A percentile compares a stretch with the other conserved stretches of the same genome.
phyloP scores from a whole-genome alignment of 2,113 vertebrate genomes.

The Neogale vison region DNA sequence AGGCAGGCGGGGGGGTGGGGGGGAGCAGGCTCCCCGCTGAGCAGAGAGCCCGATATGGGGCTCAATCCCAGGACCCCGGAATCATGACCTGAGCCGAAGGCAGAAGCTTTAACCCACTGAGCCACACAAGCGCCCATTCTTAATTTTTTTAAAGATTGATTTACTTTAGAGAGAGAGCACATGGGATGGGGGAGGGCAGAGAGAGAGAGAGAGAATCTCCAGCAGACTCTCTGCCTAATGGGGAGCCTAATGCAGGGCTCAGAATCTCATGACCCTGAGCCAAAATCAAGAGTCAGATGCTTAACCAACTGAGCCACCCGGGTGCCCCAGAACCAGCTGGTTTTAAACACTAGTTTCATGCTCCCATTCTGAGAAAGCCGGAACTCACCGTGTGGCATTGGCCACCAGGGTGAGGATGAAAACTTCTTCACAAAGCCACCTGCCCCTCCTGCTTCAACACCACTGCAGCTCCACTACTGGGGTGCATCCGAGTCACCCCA shows the following conservation, averaged over 20 bases:
- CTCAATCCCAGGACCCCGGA: too few relatives aligned
- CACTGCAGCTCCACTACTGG: background rate
- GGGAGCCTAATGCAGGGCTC: background rate
- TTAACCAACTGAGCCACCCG: background rate
- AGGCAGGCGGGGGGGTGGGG: too few relatives aligned
- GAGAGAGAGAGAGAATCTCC: background rate
- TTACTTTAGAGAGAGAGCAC: background rate
- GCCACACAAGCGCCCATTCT: too few relatives aligned
- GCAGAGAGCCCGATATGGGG: too few relatives aligned
- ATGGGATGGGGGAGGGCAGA: background rate
- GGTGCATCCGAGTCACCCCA: too few relatives aligned
- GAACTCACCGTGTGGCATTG: background rate
- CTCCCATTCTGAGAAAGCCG: background rate
- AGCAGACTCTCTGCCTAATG: background rate
- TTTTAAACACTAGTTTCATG: background rate
- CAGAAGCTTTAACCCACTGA: too few relatives aligned
- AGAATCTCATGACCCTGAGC: background rate
- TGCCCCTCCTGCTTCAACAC: background rate
- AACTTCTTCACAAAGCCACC: background rate
- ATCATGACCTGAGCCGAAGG: too few relatives aligned
- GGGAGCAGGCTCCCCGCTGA: too few relatives aligned
- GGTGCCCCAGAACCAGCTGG: background rate
- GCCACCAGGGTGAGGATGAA: rapidly evolving
- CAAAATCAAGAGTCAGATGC: background rate
- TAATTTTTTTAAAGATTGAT: background rate